These are phyloP conservation scores for Mythimna pallens DNA, from an alignment of 2,888 invertebrate genomes.

Conservation along the genomic window DNA sequence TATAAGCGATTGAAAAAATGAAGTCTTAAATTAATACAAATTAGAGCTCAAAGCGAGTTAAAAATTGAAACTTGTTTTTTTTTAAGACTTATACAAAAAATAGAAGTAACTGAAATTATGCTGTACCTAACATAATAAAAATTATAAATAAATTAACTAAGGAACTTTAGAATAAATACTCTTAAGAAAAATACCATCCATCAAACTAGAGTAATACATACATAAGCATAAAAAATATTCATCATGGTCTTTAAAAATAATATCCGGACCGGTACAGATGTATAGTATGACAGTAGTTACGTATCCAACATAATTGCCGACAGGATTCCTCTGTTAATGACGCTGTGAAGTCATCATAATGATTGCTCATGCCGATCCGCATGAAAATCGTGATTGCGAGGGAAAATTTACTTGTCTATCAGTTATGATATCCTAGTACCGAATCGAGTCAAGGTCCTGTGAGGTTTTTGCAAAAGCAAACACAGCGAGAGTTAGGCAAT, in stretches of 20 bases:
- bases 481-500: neutral
- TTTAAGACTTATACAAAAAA: too few species aligned
- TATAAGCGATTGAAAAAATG: too few species aligned
- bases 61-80: too few species aligned
- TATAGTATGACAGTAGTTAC: constrained; percentile 56
- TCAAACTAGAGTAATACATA: neutral
- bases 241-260: constrained; percentile 3
- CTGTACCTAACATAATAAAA: too few species aligned
- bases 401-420: constrained; percentile 78
- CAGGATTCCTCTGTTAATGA: constrained; percentile 64
- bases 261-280: constrained; percentile 36
- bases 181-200: neutral
- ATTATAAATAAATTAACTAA: too few species aligned
- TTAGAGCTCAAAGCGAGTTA: too few species aligned
- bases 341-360: constrained; percentile 83
- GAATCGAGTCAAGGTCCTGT: constrained; percentile 48
- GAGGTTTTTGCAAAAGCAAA: constrained; percentile 1
- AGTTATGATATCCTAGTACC: constrained; percentile 74
- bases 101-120: too few species aligned
- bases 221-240: neutral
- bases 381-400: constrained; percentile 83
- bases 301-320: constrained; percentile 62
- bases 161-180: neutral
- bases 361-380: constrained; percentile 73
- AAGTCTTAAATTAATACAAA: too few species aligned